These are phyloP conservation scores for Xenops minutus DNA, from an alignment of 2,797 vertebrate species.

Conservation along the genomic window DNA sequence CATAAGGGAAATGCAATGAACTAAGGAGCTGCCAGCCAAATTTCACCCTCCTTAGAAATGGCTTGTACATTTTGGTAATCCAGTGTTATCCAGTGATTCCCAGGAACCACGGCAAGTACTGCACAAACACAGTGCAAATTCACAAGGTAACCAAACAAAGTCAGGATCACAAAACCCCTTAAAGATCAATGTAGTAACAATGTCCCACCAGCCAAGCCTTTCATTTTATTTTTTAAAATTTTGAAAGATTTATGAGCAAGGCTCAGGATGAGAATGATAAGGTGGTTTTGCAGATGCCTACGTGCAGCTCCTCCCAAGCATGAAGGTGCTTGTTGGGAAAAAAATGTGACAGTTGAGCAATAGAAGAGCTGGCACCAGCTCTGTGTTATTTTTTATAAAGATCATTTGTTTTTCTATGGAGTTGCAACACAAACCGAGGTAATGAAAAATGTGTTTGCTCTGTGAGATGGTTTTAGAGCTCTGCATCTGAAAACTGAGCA, in stretches of 20 bases:
- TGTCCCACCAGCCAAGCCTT: neutral
- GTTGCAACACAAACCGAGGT: slow-evolving; percentile 3
- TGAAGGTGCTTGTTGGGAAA: slow-evolving; percentile 30
- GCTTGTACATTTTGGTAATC: neutral
- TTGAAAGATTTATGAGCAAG: neutral
- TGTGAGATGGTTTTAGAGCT: neutral
- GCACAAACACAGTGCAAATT: neutral
- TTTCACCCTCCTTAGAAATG: neutral
- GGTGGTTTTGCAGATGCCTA: neutral
- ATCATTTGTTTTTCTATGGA: slow-evolving; percentile 15
- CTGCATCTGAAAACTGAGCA: neutral
- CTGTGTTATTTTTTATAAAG: neutral
- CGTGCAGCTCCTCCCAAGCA: neutral
- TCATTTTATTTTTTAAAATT: neutral
- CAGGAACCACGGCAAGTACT: neutral
- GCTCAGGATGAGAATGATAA: neutral
- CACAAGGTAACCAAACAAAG: neutral
- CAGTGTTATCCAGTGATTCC: neutral
- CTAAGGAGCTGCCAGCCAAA: neutral
- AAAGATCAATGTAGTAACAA: accelerated
- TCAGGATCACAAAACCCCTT: neutral
- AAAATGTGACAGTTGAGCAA: neutral
- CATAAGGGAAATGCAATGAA: neutral
- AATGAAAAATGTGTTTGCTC: neutral
- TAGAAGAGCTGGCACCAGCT: neutral